Conservation (phyloP, 2,888 invertebrate species). For the Rhingia rostrata region DNA sequence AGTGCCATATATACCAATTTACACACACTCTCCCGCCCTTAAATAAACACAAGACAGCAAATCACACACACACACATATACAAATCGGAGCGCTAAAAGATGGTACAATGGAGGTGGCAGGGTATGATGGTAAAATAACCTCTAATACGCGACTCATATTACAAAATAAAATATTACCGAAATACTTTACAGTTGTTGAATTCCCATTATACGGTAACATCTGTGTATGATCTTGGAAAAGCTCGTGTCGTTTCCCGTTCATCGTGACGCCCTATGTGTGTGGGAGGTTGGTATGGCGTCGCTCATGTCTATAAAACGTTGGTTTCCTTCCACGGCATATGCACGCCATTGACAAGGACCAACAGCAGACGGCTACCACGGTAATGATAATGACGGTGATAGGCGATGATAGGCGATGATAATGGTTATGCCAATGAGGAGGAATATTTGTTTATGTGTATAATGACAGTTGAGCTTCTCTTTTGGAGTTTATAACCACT, state of each 20-base stretch:
- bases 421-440: slow-evolving; percentile 38
- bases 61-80: slow-evolving; percentile 18
- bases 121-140: slow-evolving; percentile 7
- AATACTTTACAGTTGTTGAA: slow-evolving; percentile 74
- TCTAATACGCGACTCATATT: slow-evolving; percentile 54
- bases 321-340: slow-evolving; percentile 31
- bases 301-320: slow-evolving; percentile 13
- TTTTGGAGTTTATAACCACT: too few relatives aligned
- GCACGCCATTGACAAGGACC: slow-evolving; percentile 3
- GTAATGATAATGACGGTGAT: slow-evolving; percentile 36
- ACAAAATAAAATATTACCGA: slow-evolving; percentile 70
- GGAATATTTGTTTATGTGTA: not conserved
- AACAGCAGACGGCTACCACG: slow-evolving; percentile 13
- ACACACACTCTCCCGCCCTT: slow-evolving; percentile 4
- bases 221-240: slow-evolving; percentile 59
- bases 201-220: slow-evolving; percentile 66
- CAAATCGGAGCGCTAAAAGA: slow-evolving; percentile 14
- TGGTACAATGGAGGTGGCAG: not conserved
- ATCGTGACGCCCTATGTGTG: slow-evolving; percentile 1
- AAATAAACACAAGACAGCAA: slow-evolving; percentile 38
- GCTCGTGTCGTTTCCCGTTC: slow-evolving; percentile 9
- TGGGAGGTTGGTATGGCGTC: not conserved
- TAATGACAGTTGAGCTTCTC: slow-evolving; percentile 20
- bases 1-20: slow-evolving; percentile 59
- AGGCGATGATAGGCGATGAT: slow-evolving; percentile 51